Evolutionary conservation across 1,140 invertebrate genomes (phyloP), one percentile per base, ranked within the genome.

Genomic region (Atta colombica): DNA sequence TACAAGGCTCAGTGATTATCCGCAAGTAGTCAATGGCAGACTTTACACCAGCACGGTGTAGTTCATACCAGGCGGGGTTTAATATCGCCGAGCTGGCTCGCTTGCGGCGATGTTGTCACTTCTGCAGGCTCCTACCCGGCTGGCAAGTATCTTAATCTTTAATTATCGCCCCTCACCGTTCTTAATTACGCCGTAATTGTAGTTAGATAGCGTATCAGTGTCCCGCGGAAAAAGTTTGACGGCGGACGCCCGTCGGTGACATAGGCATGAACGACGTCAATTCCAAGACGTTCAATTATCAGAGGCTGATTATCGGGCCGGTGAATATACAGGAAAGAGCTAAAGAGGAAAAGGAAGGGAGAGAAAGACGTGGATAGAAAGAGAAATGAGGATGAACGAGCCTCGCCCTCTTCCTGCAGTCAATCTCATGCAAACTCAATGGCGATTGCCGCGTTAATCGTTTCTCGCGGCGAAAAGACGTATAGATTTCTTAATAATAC

Each of bases 91-190:
- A 69, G 61, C 86, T 61, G 86, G 81, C 68, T 77, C 51, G 77
- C 77, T 85, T 77, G 81, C 86, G 81, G 72, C 86, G 80, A 69
- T 72, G 87, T 90, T 90, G 77, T 84, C 86, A 66, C 80, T 93
- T 92, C 92, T 89, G 45, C 75, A 91, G 92, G 77, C 91, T 93
- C 77, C 78, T 78, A 58, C 87, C 71, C 75, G 77, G 81, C 80
- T 63, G 71, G 75, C 85, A 90, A 92, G 91, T 93, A 93, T 93
- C 91, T 92, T 93, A 93, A 94, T 93, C 93, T 93, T 93, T 92
- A 93, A 94, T 94, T 94, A 93, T 92, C 88, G 88, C 71, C 78
- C 87, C 88, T 89, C 72, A 63, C 88, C 87, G 72, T 75, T 81
- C 92, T 86, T 92, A 91, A 91, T 93, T 93, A 91, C 91, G 88